Evolutionary conservation across 2,113 vertebrate species (phyloP).

Genomic region (Rostratula benghalensis): DNA sequence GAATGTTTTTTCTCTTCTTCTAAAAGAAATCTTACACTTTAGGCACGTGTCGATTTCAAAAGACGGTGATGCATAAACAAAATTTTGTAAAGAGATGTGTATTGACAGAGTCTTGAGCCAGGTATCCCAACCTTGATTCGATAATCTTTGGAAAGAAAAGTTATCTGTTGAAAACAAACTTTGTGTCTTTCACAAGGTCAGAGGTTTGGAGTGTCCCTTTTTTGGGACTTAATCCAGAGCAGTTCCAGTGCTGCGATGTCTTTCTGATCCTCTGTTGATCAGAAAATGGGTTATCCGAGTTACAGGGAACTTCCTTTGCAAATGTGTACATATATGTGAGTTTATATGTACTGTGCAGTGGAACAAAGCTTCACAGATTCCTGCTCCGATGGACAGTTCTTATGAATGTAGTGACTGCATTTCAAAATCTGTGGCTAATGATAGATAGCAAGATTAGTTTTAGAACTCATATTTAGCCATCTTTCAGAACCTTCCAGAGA

Average conservation of each 20-base stretch:
- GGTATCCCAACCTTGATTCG: not conserved
- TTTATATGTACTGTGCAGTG: not conserved
- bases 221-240: not conserved
- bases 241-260: not conserved
- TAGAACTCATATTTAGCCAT: rapidly evolving
- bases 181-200: not conserved
- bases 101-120: not conserved
- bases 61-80: not conserved
- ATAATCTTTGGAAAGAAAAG: not conserved
- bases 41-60: not conserved
- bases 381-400: not conserved
- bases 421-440: not conserved
- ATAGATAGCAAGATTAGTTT: not conserved
- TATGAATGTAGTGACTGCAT: not conserved
- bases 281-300: not conserved
- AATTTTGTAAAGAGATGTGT: not conserved
- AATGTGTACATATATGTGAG: rapidly evolving
- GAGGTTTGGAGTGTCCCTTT: not conserved
- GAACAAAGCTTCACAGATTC: not conserved
- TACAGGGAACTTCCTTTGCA: not conserved
- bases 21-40: not conserved
- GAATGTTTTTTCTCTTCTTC: not conserved
- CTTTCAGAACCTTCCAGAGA: not conserved
- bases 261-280: not conserved
- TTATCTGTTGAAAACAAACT: not conserved